A percentile compares a stretch with the other conserved stretches of the same genome.
Evolutionary conservation across 2,797 vertebrate species (phyloP).

Genomic region (Rhynchotus rufescens): DNA sequence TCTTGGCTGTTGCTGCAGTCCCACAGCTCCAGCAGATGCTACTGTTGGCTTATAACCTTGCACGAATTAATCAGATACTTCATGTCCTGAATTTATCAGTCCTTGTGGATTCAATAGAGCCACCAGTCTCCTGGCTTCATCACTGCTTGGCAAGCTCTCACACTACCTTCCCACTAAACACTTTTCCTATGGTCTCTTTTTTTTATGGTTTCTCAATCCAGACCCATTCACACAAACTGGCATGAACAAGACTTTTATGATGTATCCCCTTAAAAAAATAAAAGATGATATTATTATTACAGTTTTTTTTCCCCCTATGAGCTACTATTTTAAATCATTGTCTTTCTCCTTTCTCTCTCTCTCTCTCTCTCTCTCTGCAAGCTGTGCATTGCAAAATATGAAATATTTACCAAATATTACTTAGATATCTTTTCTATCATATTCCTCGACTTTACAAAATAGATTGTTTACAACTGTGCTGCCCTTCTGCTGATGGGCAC

Average conservation of each 20-base stretch:
- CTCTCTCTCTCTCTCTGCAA: constrained; percentile 21
- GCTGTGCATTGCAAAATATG: constrained; percentile 28
- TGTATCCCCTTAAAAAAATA: not conserved
- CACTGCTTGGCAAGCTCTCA: not conserved
- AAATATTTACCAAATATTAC: constrained; percentile 72
- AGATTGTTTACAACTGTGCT: constrained; percentile 73
- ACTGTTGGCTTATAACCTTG: not conserved
- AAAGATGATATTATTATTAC: not conserved
- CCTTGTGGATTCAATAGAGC: not conserved
- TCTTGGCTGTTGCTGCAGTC: not conserved
- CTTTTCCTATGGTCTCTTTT: not conserved
- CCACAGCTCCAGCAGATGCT: not conserved
- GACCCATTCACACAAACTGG: not conserved
- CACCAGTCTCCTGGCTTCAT: not conserved
- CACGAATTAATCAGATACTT: not conserved
- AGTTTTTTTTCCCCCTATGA: not conserved
- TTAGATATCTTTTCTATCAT: constrained; percentile 53
- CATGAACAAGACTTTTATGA: not conserved
- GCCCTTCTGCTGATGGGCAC: constrained; percentile 75
- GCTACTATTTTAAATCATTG: not conserved
- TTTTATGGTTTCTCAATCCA: not conserved
- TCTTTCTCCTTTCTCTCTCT: not conserved
- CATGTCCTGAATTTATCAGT: not conserved
- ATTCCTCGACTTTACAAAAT: constrained; percentile 73
- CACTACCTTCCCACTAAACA: accelerated